phyloP scores from a whole-genome alignment of 1,140 invertebrate species.

The Pogonomyrmex californicus region DNA sequence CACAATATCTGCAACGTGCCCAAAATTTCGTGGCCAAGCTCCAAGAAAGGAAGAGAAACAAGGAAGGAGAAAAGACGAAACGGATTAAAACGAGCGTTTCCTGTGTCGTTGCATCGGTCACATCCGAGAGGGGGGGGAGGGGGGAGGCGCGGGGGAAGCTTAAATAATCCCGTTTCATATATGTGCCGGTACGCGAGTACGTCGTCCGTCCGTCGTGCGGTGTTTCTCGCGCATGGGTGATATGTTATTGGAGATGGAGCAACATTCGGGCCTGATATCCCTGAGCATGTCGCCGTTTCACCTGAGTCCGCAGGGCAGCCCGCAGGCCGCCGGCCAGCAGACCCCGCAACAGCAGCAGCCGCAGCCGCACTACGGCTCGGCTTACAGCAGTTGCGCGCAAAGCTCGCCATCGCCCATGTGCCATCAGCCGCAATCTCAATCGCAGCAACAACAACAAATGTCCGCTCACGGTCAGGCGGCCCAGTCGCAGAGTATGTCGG shows the following conservation, averaged over 20 bases:
- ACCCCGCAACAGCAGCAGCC: conserved; percentile 76
- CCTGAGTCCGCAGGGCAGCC: conserved; percentile 90
- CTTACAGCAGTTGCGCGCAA: conserved; percentile 82
- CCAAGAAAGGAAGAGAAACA: background rate
- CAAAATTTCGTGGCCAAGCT: background rate
- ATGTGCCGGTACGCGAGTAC: conserved; percentile 76
- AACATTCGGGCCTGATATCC: conserved; percentile 93
- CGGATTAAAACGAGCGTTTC: background rate
- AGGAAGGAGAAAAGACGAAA: background rate
- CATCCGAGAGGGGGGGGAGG: background rate
- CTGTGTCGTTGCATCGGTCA: conserved; percentile 1
- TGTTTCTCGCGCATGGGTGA: conserved; percentile 87
- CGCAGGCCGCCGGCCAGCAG: conserved; percentile 81
- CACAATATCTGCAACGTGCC: background rate
- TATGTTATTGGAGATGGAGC: conserved; percentile 94
- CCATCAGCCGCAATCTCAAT: conserved; percentile 78
- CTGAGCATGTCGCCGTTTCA: conserved; percentile 94
- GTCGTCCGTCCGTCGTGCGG: conserved; percentile 69
- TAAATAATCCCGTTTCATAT: conserved; percentile 61
- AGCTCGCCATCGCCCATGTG: conserved; percentile 84
- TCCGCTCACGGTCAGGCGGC: conserved; percentile 69
- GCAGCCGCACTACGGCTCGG: conserved; percentile 79
- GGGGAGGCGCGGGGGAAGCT: background rate
- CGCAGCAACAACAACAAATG: conserved; percentile 69
- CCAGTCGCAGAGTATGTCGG: conserved; percentile 80